Evolutionary conservation across 2,888 invertebrate species (phyloP).

Genomic region (Anagyrus pseudococci): DNA sequence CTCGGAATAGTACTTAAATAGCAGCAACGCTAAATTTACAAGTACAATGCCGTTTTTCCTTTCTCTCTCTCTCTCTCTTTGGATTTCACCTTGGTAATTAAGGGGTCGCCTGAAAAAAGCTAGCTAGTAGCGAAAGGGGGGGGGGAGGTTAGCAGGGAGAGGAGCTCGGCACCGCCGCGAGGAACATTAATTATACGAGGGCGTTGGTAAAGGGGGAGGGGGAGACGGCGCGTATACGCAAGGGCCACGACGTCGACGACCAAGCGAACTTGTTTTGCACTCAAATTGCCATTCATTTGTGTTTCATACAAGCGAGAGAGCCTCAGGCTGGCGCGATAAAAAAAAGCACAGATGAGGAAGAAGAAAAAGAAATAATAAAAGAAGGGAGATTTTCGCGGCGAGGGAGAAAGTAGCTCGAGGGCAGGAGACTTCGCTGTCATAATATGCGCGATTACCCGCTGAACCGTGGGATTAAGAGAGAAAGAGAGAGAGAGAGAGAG

Average conservation of each 20-base stretch:
- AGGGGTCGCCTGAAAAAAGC: neutral
- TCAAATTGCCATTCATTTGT: slow-evolving; percentile 36
- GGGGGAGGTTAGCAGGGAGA: neutral
- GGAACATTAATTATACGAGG: slow-evolving; percentile 33
- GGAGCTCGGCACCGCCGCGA: neutral
- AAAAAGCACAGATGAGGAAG: neutral
- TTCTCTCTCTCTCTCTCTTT: no score
- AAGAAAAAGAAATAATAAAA: slow-evolving; percentile 5
- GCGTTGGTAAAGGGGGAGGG: neutral
- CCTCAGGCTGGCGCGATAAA: neutral
- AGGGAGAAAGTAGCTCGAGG: neutral
- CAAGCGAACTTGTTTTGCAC: slow-evolving; percentile 30
- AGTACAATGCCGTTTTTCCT: slow-evolving; percentile 24
- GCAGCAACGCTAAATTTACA: slow-evolving; percentile 27
- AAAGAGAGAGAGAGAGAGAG: no score
- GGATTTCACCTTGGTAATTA: slow-evolving; percentile 36
- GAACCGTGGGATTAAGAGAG: slow-evolving; percentile 5
- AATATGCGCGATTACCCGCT: slow-evolving; percentile 23
- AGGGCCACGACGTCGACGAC: neutral
- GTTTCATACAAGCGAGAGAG: slow-evolving; percentile 3
- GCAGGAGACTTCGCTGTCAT: neutral
- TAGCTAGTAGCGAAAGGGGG: neutral
- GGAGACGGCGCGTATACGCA: neutral
- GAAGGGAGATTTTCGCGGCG: neutral
- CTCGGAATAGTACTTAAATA: slow-evolving; percentile 8